Base-by-base conservation (phyloP, 2,888 invertebrate genomes). In the Ectemnius cavifrons region DNA sequence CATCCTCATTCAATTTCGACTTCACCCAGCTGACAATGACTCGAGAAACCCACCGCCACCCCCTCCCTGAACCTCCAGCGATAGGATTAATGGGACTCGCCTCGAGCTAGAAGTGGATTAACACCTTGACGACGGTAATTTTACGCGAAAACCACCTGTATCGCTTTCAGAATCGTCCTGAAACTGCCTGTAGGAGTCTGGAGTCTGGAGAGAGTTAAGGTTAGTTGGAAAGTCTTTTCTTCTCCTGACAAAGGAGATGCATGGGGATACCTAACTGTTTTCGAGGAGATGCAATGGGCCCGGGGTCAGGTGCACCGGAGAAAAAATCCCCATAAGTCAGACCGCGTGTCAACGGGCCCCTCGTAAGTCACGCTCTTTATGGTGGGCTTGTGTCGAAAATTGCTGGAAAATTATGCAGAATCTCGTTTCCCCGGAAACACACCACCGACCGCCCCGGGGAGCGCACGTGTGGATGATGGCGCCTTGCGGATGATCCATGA, bases 371-470 rank as follows among this genome's bases (percentile, higher is more conserved):
- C 77, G 78, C 71, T 82, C 80, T 85, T 87, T 85, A 85, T 78
- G 83, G 77, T 45, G 71, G 79, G 78, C 70, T 71, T 72, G 77
- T 81, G 79, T 71, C 70, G 68, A 83, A 86, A 37, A 84, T 84
- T 73, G 82, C 77, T 74, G 83, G 84, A 86, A 86, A 87, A 87
- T 87, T 87, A 86, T 86, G 86, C 87, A 83, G 80, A 86, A 76
- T 83, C 68, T 37, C 46, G 52, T 23, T 62, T 67, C 65, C 18
- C 20, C 60, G 74, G 61, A 65, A 73, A 46, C 2, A 23, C 23
- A 2, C 20, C 20, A 20, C 20, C 20, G 60, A 57, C 20, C 57
- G 45, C 49, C 16, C 46, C 72, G 63, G 76, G 67, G 57, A 75
- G 77, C 63, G 67, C 67, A 67, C 61, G 68, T 75, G 37, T 37